Conservation (phyloP, 2,113 vertebrate genomes). For the Sinocyclocheilus anophthalmus region DNA sequence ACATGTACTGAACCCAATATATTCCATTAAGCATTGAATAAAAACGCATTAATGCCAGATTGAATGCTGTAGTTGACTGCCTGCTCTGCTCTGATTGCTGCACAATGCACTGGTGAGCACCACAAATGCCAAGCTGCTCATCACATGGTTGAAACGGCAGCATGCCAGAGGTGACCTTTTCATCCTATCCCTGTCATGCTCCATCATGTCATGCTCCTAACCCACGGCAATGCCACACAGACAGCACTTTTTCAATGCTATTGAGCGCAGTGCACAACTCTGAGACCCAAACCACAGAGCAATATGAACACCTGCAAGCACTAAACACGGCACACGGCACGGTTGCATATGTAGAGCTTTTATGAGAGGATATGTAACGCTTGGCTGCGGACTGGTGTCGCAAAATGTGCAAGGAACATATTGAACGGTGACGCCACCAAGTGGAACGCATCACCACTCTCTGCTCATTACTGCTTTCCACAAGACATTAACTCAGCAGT, state of each 20-base stretch:
- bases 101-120: constrained; percentile 31
- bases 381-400: background rate
- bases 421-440: constrained; percentile 49
- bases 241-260: constrained; percentile 6
- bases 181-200: constrained; percentile 66
- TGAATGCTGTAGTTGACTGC: constrained; percentile 20
- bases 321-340: background rate
- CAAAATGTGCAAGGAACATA: background rate
- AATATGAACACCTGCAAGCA: constrained; percentile 10
- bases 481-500: constrained; percentile 35
- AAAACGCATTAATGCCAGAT: constrained; percentile 18
- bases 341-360: constrained; percentile 6
- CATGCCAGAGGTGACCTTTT: constrained; percentile 73
- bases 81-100: constrained; percentile 46
- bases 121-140: constrained; percentile 53
- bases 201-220: constrained; percentile 63
- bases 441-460: constrained; percentile 48
- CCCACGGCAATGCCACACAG: constrained; percentile 35
- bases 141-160: constrained; percentile 52
- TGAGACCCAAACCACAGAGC: too few species aligned
- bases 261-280: background rate
- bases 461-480: constrained; percentile 1
- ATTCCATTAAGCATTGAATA: background rate
- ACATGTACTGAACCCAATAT: background rate
- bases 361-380: background rate